Evolutionary conservation across 2,797 vertebrate genomes (phyloP).

Genomic region (Tamandua tetradactyla): DNA sequence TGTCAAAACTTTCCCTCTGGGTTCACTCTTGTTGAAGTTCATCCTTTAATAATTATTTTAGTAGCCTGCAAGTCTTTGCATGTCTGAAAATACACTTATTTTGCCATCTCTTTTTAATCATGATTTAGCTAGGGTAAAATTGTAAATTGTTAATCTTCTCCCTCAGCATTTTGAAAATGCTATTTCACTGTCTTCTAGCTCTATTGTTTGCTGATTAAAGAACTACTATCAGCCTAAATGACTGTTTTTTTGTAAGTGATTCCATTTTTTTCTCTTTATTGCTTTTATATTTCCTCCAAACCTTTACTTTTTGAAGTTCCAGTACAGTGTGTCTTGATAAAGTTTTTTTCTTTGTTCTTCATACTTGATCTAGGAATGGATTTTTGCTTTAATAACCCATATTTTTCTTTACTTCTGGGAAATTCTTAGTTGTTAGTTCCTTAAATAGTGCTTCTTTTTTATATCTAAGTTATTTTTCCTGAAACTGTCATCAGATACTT

Average conservation of each 20-base stretch:
- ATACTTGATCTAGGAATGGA: not conserved
- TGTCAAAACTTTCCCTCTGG: not conserved
- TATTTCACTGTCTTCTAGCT: not conserved
- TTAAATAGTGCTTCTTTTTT: not conserved
- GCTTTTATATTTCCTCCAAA: not conserved
- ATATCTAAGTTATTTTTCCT: not conserved
- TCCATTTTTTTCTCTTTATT: not conserved
- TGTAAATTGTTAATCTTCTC: not conserved
- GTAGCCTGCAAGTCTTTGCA: not conserved
- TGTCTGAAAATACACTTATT: not conserved
- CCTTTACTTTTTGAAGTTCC: not conserved
- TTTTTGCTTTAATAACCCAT: not conserved
- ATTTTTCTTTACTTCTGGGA: not conserved
- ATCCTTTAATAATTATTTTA: not conserved
- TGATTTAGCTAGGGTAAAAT: not conserved
- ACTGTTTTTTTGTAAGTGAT: not conserved
- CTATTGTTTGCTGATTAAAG: not conserved
- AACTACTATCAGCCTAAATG: not conserved
- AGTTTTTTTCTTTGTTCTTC: not conserved
- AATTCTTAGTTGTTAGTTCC: not conserved
- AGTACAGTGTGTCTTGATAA: not conserved
- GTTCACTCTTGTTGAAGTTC: not conserved
- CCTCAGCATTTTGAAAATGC: not conserved
- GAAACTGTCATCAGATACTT: not conserved
- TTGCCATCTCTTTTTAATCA: not conserved